Conservation (phyloP, 2,797 vertebrate genomes). For the Sebastes trivittatus region DNA sequence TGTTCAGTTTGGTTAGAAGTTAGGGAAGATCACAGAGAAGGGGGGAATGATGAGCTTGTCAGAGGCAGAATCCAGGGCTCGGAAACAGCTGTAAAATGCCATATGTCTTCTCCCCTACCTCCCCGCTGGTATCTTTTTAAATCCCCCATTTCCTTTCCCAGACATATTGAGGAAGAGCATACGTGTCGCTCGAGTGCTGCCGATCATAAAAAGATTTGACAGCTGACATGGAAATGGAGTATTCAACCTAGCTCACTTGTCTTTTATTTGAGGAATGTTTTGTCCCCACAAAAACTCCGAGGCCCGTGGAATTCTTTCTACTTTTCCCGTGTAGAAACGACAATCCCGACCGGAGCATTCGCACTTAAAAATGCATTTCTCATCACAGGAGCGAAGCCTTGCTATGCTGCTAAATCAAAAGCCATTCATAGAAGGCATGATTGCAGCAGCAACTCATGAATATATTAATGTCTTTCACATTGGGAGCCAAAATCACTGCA, state of each 20-base stretch:
- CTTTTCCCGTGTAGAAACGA: slow-evolving; percentile 15
- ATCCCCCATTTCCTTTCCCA: slow-evolving; percentile 12
- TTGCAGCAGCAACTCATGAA: slow-evolving; percentile 62
- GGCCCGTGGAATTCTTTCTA: not conserved
- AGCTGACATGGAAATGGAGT: slow-evolving; percentile 50
- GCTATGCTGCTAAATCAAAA: slow-evolving; percentile 57
- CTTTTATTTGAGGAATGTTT: slow-evolving; percentile 43
- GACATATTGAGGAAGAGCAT: slow-evolving; percentile 2
- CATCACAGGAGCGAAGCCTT: slow-evolving; percentile 20
- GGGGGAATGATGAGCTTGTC: slow-evolving; percentile 42
- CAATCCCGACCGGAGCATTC: not conserved
- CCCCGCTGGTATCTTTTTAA: slow-evolving; percentile 12
- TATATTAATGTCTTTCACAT: slow-evolving; percentile 64
- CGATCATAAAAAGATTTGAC: slow-evolving; percentile 48
- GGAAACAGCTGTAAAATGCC: slow-evolving; percentile 47
- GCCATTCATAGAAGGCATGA: slow-evolving; percentile 55
- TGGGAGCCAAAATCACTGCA: slow-evolving; percentile 28
- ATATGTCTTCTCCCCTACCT: slow-evolving; percentile 27
- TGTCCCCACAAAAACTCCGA: slow-evolving; percentile 19
- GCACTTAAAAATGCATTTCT: slow-evolving; percentile 44
- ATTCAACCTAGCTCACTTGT: slow-evolving; percentile 15
- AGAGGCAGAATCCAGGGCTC: slow-evolving; percentile 24
- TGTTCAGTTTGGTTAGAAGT: slow-evolving; percentile 36
- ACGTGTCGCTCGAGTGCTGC: slow-evolving; percentile 12
- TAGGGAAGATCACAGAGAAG: slow-evolving; percentile 29